Evolutionary conservation across 2,797 vertebrate genomes (phyloP).

Genomic region (Betta splendens): DNA sequence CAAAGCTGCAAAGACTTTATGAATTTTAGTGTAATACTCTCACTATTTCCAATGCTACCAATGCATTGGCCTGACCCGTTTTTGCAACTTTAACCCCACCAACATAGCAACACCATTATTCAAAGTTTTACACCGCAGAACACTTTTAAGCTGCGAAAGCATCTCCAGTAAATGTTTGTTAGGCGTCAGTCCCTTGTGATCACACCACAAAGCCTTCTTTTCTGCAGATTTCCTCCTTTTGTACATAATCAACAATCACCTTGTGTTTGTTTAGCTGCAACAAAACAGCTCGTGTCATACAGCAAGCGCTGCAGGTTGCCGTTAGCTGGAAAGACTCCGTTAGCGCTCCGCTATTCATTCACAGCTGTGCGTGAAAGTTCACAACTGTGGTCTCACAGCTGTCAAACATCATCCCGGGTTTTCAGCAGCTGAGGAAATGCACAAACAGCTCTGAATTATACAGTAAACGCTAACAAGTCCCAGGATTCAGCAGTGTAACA

Average conservation of each 20-base stretch:
- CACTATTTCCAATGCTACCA: neutral
- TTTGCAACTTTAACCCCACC: neutral
- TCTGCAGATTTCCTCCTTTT: conserved; percentile 7
- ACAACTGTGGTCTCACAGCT: conserved; percentile 31
- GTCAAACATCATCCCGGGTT: conserved; percentile 36
- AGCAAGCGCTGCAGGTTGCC: conserved; percentile 20
- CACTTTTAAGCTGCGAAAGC: neutral
- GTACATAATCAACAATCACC: conserved; percentile 12
- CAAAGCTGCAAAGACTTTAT: too few relatives aligned
- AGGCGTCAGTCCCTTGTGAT: neutral
- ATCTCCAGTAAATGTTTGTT: neutral
- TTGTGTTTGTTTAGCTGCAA: neutral
- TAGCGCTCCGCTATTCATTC: conserved; percentile 47
- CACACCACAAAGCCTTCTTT: conserved; percentile 11
- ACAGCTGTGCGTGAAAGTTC: conserved; percentile 48
- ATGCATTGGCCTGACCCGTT: too few relatives aligned
- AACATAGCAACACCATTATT: too few relatives aligned
- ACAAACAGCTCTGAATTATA: conserved; percentile 46
- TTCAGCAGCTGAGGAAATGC: conserved; percentile 53
- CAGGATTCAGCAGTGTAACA: conserved; percentile 10
- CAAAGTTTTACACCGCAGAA: conserved; percentile 8
- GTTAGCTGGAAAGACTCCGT: conserved; percentile 1
- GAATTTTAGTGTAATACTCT: too few relatives aligned
- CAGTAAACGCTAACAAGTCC: conserved; percentile 28
- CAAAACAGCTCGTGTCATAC: neutral